Evolutionary conservation across 2,888 invertebrate genomes (phyloP).

Genomic region (Coenonympha glycerion): DNA sequence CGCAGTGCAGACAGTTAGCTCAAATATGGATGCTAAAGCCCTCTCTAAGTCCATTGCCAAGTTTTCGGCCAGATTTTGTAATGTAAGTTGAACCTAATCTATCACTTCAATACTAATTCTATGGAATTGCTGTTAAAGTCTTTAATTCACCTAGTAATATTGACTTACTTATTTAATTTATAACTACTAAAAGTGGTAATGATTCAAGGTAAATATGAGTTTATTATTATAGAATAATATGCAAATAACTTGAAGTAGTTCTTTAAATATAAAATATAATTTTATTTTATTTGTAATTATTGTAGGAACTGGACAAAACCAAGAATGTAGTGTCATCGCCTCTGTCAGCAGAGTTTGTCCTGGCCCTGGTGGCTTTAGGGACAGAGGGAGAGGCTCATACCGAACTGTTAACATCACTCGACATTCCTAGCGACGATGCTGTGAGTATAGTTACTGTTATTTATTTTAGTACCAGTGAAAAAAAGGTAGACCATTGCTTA

Average conservation of each 20-base stretch:
- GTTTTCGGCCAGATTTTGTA: slow-evolving; percentile 68
- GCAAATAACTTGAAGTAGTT: no score
- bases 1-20: slow-evolving; percentile 13
- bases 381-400: slow-evolving; percentile 51
- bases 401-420: slow-evolving; percentile 52
- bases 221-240: no score
- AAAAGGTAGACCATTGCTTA: no score
- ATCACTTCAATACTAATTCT: no score
- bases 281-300: no score
- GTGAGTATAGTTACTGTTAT: slow-evolving; percentile 48
- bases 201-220: no score
- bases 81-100: slow-evolving; percentile 56
- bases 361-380: slow-evolving; percentile 62
- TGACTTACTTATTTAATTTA: no score
- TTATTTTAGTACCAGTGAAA: no score
- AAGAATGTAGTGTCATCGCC: slow-evolving; percentile 69
- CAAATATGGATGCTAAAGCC: slow-evolving; percentile 54
- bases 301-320: slow-evolving; percentile 55
- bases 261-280: no score
- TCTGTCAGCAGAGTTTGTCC: slow-evolving; percentile 64
- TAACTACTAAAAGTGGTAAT: no score
- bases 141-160: no score
- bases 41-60: slow-evolving; percentile 54
- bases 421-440: slow-evolving; percentile 48
- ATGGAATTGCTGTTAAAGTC: no score